Percentiles rank a stretch among this genome's conserved stretches.
These are phyloP conservation scores for Dinoponera quadriceps DNA, from an alignment of 1,140 invertebrate species.

Conservation along the genomic window DNA sequence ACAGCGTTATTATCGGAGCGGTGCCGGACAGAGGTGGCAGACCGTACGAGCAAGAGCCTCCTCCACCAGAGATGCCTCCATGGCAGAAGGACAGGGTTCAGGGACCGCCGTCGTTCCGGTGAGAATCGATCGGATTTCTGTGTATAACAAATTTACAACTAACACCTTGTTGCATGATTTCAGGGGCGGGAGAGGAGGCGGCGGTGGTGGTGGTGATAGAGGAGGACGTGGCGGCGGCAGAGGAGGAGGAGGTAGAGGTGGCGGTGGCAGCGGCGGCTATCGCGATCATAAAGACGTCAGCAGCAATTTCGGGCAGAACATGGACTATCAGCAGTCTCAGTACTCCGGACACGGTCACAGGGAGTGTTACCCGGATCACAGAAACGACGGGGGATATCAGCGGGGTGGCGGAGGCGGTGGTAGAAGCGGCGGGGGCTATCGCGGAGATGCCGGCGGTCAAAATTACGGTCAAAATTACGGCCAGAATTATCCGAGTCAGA, in stretches of 20 bases:
- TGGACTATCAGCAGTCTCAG: slow-evolving; percentile 66
- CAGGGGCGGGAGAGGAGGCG: slow-evolving; percentile 75
- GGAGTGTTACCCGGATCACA: slow-evolving; percentile 54
- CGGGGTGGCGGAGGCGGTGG: slow-evolving; percentile 7
- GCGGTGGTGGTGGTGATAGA: slow-evolving; percentile 75
- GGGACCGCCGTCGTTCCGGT: slow-evolving; percentile 71
- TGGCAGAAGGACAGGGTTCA: slow-evolving; percentile 90
- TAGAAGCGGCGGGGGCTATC: slow-evolving; percentile 37
- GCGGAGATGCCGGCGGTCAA: slow-evolving; percentile 42
- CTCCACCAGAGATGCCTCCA: slow-evolving; percentile 97
- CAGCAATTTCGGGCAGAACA: slow-evolving; percentile 49
- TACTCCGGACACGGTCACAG: slow-evolving; percentile 36
- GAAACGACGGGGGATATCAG: slow-evolving; percentile 31
- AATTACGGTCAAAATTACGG: slow-evolving; percentile 15
- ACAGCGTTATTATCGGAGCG: slow-evolving; percentile 94
- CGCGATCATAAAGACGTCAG: slow-evolving; percentile 71
- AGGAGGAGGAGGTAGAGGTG: slow-evolving; percentile 71
- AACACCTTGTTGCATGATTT: slow-evolving; percentile 62
- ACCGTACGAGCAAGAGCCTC: slow-evolving; percentile 94
- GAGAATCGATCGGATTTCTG: slow-evolving; percentile 27
- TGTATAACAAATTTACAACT: slow-evolving; percentile 14
- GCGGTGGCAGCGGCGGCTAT: slow-evolving; percentile 71
- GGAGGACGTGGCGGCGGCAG: slow-evolving; percentile 73
- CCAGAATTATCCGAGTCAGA: slow-evolving; percentile 29
- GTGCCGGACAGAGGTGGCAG: slow-evolving; percentile 95